Evolutionary conservation across 2,888 invertebrate genomes (phyloP).

Genomic region (Listrodromus nycthemerus): DNA sequence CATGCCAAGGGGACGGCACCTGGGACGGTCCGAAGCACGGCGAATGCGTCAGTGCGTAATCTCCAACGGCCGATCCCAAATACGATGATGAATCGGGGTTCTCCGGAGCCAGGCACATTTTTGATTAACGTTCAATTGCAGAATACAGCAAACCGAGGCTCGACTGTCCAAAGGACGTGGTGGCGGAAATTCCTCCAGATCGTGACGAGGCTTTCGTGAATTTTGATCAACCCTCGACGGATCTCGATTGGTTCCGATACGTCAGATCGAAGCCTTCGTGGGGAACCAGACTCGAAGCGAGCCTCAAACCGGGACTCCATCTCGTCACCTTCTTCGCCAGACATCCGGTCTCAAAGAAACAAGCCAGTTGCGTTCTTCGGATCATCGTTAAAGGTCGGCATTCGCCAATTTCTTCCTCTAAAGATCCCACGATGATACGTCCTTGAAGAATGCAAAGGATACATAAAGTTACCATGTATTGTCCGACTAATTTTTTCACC

Average conservation of each 20-base stretch:
- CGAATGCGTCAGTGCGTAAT: constrained; percentile 84
- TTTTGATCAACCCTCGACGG: constrained; percentile 85
- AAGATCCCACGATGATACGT: too few relatives aligned
- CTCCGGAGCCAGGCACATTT: constrained; percentile 1
- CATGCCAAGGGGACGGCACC: constrained; percentile 83
- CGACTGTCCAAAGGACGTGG: constrained; percentile 85
- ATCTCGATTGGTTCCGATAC: constrained; percentile 86
- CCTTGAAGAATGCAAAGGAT: too few relatives aligned
- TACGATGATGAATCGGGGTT: constrained; percentile 18
- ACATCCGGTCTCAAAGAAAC: constrained; percentile 85
- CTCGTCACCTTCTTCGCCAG: constrained; percentile 85
- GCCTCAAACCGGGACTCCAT: constrained; percentile 85
- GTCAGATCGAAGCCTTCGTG: constrained; percentile 85
- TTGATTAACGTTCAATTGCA: constrained; percentile 69
- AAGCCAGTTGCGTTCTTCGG: constrained; percentile 84
- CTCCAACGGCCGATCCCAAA: constrained; percentile 16
- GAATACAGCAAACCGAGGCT: constrained; percentile 85
- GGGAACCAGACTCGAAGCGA: constrained; percentile 85
- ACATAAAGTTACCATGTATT: too few relatives aligned
- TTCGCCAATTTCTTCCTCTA: background rate
- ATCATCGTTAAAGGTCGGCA: constrained; percentile 82
- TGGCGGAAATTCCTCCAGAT: constrained; percentile 84
- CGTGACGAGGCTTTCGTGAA: constrained; percentile 84
- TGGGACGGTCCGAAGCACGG: constrained; percentile 85
- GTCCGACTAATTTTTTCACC: too few relatives aligned